Evolutionary conservation across 2,797 vertebrate genomes (phyloP).

Genomic region (Phoxinus dragarum): DNA sequence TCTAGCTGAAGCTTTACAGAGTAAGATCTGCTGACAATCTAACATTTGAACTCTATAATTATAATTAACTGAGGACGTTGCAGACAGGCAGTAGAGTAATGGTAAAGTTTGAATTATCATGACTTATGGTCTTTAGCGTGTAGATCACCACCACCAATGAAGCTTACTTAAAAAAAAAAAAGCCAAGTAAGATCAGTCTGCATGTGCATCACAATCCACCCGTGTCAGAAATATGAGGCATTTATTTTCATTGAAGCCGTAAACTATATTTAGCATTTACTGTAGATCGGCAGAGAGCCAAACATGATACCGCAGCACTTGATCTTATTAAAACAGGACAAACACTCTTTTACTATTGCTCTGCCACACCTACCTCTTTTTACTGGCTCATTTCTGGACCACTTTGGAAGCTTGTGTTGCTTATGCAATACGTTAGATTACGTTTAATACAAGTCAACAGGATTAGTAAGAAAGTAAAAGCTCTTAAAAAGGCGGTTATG

Average conservation of each 20-base stretch:
- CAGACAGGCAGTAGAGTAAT: neutral
- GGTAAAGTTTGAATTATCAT: neutral
- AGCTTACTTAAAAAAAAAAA: neutral
- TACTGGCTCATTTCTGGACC: neutral
- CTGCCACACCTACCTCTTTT: neutral
- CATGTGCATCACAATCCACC: neutral
- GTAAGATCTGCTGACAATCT: conserved; percentile 1
- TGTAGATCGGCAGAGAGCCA: conserved; percentile 5
- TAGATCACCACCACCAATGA: neutral
- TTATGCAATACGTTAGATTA: neutral
- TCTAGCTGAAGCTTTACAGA: neutral
- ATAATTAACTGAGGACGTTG: neutral
- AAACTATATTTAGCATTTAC: conserved; percentile 25
- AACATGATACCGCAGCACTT: neutral
- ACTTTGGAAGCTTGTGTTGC: neutral
- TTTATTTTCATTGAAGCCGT: neutral
- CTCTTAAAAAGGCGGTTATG: too few relatives aligned
- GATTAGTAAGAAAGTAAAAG: too few relatives aligned
- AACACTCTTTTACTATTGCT: neutral
- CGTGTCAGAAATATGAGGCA: neutral
- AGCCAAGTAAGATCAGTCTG: neutral
- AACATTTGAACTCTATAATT: conserved; percentile 1
- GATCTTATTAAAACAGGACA: conserved; percentile 5
- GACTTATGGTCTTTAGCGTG: neutral
- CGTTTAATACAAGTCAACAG: neutral